Base-by-base conservation (phyloP, 1,140 invertebrate species). In the Brachystomella parvula region DNA sequence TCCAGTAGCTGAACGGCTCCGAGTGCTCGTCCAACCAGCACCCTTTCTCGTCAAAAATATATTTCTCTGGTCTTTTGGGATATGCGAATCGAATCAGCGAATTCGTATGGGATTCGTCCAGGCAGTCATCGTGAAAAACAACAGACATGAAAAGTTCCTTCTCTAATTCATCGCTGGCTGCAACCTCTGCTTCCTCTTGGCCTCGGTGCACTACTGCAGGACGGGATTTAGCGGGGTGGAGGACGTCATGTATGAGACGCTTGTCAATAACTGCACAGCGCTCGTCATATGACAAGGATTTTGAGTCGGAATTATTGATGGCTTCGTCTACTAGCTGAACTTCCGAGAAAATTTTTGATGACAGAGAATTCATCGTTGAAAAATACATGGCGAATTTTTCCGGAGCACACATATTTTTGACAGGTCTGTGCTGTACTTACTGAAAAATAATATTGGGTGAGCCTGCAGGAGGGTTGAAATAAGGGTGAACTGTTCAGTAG, bases 11-110 rank as follows among this genome's bases (percentile, higher is more conserved):
- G 56, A 65, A 73, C 3, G 64, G 61, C 15, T 60, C 71, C 6
- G 71, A 73, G 33, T 73, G 68, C 53, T 73, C 71, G 56, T 70
- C 71, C n/a, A 73, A 17, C 63, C 66, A 70, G 47, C 60, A 63
- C 49, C 64, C 24, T 35, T 63, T 65, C 26, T 71, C 71, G 39
- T 70, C 68, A 53, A 66, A 73, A 30, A 69, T 49, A 47, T 73
- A 66, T 35, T 70, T 71, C 31, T 70, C 71, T 15, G 69, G 66
- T 19, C 63, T 66, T 26, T 64, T 68, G 35, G 71, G 71, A 53
- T 66, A 64, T 3, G 71, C 71, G 0, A 69, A 64, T 6, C 39
- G 31, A n/a, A 73, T n/a, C 29, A 70, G 47, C 2, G 69, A 15
- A 9, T 24, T 24, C 21, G 19, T 28, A 1, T 61, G 49, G 21